phyloP scores from a whole-genome alignment of 2,797 vertebrate genomes.

The Manis crassicaudata region DNA sequence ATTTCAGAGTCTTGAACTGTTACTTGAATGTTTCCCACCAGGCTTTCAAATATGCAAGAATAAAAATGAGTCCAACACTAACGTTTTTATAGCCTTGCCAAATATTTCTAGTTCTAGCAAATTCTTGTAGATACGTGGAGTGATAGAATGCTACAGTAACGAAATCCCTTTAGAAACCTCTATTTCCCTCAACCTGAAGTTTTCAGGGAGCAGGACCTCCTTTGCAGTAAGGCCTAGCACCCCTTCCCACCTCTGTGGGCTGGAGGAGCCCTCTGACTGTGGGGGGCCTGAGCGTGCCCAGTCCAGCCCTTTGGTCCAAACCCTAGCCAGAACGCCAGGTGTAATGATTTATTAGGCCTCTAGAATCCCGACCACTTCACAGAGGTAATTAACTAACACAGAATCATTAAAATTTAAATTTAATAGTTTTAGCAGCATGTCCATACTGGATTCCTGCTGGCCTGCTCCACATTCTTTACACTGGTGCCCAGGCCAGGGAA shows the following conservation, averaged over 20 bases:
- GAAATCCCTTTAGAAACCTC: not conserved
- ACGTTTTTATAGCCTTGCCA: not conserved
- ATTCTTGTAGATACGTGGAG: constrained; percentile 13
- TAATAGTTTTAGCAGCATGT: not conserved
- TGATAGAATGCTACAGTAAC: not conserved
- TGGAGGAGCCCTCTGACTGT: not conserved
- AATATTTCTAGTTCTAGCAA: constrained; percentile 50
- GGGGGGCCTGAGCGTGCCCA: not conserved
- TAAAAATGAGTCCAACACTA: constrained; percentile 55
- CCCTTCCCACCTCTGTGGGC: not conserved
- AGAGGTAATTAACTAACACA: not conserved
- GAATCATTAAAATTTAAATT: not conserved
- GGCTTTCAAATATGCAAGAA: constrained; percentile 52
- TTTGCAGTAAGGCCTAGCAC: not conserved
- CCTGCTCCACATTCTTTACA: not conserved
- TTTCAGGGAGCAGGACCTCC: not conserved
- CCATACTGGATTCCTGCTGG: not conserved
- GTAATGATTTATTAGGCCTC: not conserved
- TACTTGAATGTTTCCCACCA: not conserved
- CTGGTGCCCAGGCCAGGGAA: no score
- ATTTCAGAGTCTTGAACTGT: constrained; percentile 50
- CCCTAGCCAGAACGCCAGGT: not conserved
- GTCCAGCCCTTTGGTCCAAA: not conserved
- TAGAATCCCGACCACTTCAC: not conserved
- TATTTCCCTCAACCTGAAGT: not conserved